Evolutionary conservation across 2,113 vertebrate genomes (phyloP).

Genomic region (Nesogale talazaci): DNA sequence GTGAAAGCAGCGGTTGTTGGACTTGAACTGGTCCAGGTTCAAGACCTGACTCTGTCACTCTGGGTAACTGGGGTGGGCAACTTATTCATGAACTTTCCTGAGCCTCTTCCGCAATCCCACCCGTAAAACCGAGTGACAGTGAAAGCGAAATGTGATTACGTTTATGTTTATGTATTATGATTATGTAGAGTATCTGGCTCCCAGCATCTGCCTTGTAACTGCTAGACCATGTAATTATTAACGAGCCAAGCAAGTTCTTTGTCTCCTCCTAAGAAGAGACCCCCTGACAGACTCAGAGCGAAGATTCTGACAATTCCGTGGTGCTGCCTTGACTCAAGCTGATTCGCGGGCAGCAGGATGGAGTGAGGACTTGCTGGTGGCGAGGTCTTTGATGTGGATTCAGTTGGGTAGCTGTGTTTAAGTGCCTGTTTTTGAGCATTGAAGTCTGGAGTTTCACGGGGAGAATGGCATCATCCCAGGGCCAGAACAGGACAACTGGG

Average conservation of each 20-base stretch:
- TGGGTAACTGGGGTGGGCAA: not conserved
- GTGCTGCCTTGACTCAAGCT: not conserved
- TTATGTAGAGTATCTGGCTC: not conserved
- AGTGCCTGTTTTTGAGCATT: not conserved
- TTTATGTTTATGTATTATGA: too few relatives aligned
- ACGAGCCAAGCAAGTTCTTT: not conserved
- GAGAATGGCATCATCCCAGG: slow-evolving; percentile 34
- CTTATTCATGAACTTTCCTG: not conserved
- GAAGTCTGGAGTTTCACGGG: not conserved
- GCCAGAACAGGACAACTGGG: not conserved
- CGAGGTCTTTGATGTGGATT: not conserved
- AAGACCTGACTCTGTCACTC: not conserved
- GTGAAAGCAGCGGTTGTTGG: not conserved
- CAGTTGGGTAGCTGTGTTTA: not conserved
- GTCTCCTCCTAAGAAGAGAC: not conserved
- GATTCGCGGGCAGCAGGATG: not conserved
- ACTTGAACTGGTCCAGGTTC: not conserved
- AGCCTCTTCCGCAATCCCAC: not conserved
- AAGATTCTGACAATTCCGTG: not conserved
- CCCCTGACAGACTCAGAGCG: not conserved
- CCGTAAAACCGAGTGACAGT: not conserved
- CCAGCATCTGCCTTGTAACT: not conserved
- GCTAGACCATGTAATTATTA: not conserved
- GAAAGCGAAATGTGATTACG: not conserved
- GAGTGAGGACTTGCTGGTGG: not conserved